Conservation (phyloP, 2,888 invertebrate species). For the Leucophenga montana region DNA sequence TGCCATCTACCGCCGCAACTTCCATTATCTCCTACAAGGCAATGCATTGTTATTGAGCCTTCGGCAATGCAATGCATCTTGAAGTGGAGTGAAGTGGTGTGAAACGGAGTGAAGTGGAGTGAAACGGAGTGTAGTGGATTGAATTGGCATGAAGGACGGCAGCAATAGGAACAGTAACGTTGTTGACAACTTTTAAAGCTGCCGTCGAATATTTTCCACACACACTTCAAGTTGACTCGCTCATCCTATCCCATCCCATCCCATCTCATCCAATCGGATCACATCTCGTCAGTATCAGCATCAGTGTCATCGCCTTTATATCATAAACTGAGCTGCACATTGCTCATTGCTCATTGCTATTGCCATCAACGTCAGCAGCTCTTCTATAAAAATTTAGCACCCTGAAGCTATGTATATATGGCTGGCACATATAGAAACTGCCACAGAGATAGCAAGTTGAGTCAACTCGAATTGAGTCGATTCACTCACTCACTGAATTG, state of each 20-base stretch:
- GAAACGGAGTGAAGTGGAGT: no score
- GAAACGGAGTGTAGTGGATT: no score
- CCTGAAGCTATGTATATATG: not conserved
- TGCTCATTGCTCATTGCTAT: not conserved
- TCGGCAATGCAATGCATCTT: no score
- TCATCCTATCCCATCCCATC: not conserved
- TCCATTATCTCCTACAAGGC: not conserved
- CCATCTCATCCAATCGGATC: no score
- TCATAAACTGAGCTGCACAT: not conserved
- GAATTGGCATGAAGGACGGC: no score
- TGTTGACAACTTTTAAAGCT: not conserved
- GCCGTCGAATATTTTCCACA: conserved; percentile 9
- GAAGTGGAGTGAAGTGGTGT: no score
- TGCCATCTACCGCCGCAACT: not conserved
- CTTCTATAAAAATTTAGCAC: conserved; percentile 4
- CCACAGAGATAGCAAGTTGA: not conserved
- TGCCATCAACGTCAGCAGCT: conserved; percentile 1
- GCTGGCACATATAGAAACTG: no score
- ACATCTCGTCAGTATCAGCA: conserved; percentile 2
- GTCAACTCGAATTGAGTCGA: conserved; percentile 8
- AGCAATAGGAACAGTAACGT: not conserved
- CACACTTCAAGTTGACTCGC: not conserved
- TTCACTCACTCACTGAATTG: no score
- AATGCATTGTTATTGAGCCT: no score
- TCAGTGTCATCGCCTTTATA: not conserved